Percentiles rank a stretch among this genome's conserved stretches.
Evolutionary conservation across 2,888 invertebrate species (phyloP).

Genomic region (Pseudolycoriella hygida): DNA sequence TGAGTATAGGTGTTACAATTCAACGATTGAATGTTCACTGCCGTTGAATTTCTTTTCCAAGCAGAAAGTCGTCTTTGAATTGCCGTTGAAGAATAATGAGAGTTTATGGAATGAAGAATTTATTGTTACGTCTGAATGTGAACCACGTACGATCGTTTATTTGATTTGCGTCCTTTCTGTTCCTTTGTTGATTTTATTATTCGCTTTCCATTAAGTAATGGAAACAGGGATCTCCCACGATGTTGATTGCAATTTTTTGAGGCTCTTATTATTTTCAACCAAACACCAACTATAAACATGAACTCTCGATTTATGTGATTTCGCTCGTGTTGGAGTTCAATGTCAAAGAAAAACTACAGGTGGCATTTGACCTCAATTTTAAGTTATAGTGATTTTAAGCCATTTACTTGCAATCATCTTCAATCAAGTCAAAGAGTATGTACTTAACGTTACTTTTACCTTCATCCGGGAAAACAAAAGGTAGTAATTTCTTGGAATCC

Average conservation of each 20-base stretch:
- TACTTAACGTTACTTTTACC: too few species aligned
- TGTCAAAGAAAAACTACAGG: too few species aligned
- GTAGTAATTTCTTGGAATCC: too few species aligned
- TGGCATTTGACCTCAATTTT: too few species aligned
- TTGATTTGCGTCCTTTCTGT: slow-evolving; percentile 48
- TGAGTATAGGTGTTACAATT: slow-evolving; percentile 42
- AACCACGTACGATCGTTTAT: slow-evolving; percentile 53
- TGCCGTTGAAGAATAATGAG: slow-evolving; percentile 44
- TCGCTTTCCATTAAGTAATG: slow-evolving; percentile 45
- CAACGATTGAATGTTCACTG: slow-evolving; percentile 41
- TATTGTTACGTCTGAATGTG: slow-evolving; percentile 53
- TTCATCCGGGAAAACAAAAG: too few species aligned
- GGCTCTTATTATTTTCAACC: neutral
- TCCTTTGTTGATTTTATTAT: slow-evolving; percentile 50
- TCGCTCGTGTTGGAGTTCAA: too few species aligned
- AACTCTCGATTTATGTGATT: too few species aligned
- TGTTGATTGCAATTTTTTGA: neutral
- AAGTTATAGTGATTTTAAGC: too few species aligned
- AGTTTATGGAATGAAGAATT: slow-evolving; percentile 57
- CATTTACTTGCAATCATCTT: too few species aligned
- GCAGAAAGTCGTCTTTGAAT: slow-evolving; percentile 49
- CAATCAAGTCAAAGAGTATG: too few species aligned
- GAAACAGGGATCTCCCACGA: neutral
- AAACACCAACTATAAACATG: neutral
- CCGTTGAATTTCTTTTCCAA: slow-evolving; percentile 48